Conservation (phyloP, 2,888 invertebrate genomes). For the Coleophora deauratella region DNA sequence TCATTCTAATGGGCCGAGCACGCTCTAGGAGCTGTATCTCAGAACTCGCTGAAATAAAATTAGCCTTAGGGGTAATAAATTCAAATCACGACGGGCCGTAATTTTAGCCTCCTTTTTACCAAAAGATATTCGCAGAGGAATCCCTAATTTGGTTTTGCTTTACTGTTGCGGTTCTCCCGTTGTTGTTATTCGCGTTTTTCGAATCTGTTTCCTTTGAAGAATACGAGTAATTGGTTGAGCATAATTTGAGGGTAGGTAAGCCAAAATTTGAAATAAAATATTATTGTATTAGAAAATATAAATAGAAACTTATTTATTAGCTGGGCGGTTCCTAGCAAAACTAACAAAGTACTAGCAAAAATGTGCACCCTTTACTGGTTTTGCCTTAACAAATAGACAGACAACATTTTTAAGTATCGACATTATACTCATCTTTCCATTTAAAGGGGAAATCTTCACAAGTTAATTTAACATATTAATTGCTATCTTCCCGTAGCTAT, state of each 20-base stretch:
- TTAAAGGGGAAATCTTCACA: neutral
- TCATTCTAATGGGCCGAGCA: slow-evolving; percentile 39
- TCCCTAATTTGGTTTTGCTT: slow-evolving; percentile 65
- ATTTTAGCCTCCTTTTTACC: slow-evolving; percentile 62
- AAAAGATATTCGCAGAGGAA: slow-evolving; percentile 58
- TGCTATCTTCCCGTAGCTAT: neutral
- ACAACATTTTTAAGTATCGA: slow-evolving; percentile 18
- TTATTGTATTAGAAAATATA: no score
- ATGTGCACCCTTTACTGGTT: no score
- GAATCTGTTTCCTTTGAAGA: slow-evolving; percentile 22
- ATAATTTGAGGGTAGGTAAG: no score
- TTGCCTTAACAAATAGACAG: no score
- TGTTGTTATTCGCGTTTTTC: slow-evolving; percentile 36
- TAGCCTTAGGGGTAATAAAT: slow-evolving; percentile 65
- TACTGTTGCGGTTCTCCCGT: slow-evolving; percentile 45
- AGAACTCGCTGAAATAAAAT: slow-evolving; percentile 57
- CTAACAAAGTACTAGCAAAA: no score
- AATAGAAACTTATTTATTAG: no score
- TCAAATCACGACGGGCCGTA: slow-evolving; percentile 65
- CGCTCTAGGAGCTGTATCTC: slow-evolving; percentile 34
- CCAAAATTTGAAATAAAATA: no score
- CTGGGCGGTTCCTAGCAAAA: no score
- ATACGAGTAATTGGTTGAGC: slow-evolving; percentile 21
- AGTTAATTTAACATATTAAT: no score
- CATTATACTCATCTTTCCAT: neutral